Evolutionary conservation across 2,113 vertebrate species (phyloP).

Genomic region (Bubalus kerabau): DNA sequence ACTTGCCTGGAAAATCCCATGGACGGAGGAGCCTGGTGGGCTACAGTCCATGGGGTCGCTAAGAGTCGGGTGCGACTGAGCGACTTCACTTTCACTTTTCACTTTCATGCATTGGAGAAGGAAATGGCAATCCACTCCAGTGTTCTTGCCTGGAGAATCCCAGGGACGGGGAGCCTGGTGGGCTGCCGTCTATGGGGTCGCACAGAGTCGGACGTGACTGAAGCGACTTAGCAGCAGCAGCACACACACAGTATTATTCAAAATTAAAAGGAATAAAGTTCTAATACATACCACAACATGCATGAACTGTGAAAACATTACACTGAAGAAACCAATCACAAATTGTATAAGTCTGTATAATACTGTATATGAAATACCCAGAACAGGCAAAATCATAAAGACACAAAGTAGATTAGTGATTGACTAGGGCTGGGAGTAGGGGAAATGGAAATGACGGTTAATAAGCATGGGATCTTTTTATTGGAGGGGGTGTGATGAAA

Average conservation of each 20-base stretch:
- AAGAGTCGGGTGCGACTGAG: accelerated
- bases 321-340: not conserved
- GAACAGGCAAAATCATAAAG: not conserved
- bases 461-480: not conserved
- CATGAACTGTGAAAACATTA: not conserved
- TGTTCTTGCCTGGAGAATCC: too few relatives aligned
- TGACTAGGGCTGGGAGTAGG: not conserved
- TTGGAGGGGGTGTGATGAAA: not conserved
- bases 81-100: too few relatives aligned
- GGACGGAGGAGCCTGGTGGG: too few relatives aligned
- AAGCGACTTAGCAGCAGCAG: too few relatives aligned
- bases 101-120: too few relatives aligned
- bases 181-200: too few relatives aligned
- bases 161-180: too few relatives aligned
- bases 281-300: not conserved
- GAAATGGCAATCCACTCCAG: too few relatives aligned
- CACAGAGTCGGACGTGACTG: too few relatives aligned
- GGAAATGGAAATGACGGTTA: not conserved
- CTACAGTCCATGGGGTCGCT: too few relatives aligned
- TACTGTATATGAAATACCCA: not conserved
- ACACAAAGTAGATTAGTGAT: not conserved
- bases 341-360: not conserved
- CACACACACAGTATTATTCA: not conserved
- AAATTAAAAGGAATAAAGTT: not conserved
- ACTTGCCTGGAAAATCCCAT: too few relatives aligned